phyloP scores from a whole-genome alignment of 2,888 invertebrate species.

The Dione juno region DNA sequence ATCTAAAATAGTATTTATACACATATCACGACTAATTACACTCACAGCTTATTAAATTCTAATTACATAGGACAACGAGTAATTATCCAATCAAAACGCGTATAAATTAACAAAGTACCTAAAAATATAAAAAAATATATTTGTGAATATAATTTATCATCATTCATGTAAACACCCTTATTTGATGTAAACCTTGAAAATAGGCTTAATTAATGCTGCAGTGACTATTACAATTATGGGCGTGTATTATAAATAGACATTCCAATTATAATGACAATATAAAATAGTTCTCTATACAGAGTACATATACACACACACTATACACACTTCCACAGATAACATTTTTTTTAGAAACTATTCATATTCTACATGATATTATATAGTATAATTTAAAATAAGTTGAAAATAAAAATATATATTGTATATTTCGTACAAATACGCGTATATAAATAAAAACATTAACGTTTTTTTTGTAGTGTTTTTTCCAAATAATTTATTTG shows the following conservation, averaged over 20 bases:
- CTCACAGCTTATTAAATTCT: too few species aligned
- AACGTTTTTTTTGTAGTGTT: too few species aligned
- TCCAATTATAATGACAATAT: constrained; percentile 10
- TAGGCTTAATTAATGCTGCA: constrained; percentile 11
- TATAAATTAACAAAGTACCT: too few species aligned
- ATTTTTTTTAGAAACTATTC: background rate
- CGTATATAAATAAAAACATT: too few species aligned
- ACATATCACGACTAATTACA: too few species aligned
- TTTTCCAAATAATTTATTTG: too few species aligned
- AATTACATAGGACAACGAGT: too few species aligned
- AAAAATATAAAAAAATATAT: background rate
- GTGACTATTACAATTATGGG: constrained; percentile 6
- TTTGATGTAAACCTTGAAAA: constrained; percentile 3
- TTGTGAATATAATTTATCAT: background rate
- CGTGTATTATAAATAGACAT: constrained; percentile 20
- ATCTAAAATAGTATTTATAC: too few species aligned
- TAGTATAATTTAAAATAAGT: background rate
- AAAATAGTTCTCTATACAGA: background rate
- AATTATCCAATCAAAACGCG: too few species aligned
- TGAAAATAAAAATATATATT: background rate
- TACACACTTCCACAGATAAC: background rate
- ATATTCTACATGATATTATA: background rate
- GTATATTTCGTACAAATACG: background rate
- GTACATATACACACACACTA: too few species aligned
- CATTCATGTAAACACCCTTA: constrained; percentile 9